phyloP scores from a whole-genome alignment of 2,888 invertebrate genomes.

The Trichopoda pennipes region DNA sequence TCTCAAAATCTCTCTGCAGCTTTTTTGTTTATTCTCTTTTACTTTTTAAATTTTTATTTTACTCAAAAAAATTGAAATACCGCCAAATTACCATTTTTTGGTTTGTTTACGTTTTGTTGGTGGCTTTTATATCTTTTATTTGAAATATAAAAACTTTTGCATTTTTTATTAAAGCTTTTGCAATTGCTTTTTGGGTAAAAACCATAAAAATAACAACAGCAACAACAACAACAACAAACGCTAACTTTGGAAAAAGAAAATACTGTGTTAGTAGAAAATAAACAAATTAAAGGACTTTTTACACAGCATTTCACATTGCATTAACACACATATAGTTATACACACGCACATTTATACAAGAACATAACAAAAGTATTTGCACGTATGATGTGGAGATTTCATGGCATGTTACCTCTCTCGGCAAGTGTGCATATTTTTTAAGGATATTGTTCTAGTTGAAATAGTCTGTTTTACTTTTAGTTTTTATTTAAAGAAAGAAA shows the following conservation, averaged over 20 bases:
- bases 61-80: constrained; percentile 24
- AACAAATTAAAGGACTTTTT: constrained; percentile 57
- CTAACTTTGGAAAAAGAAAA: too few species aligned
- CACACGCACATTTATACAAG: not conserved
- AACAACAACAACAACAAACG: not conserved
- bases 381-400: constrained; percentile 35
- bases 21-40: not conserved
- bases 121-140: constrained; percentile 1
- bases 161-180: too few species aligned
- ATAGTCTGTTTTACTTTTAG: too few species aligned
- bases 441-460: not conserved
- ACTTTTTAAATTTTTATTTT: not conserved
- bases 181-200: too few species aligned
- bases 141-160: too few species aligned
- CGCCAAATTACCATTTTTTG: constrained; percentile 52
- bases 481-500: too few species aligned
- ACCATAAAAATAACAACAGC: too few species aligned
- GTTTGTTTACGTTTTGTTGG: constrained; percentile 50
- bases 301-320: constrained; percentile 3
- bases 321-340: too few species aligned
- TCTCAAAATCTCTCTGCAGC: too few species aligned
- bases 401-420: constrained; percentile 19
- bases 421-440: not conserved
- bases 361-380: not conserved
- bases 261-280: constrained; percentile 47